Evolutionary conservation across 2,113 vertebrate genomes (phyloP).

Genomic region (Pelvicachromis taeniatus): DNA sequence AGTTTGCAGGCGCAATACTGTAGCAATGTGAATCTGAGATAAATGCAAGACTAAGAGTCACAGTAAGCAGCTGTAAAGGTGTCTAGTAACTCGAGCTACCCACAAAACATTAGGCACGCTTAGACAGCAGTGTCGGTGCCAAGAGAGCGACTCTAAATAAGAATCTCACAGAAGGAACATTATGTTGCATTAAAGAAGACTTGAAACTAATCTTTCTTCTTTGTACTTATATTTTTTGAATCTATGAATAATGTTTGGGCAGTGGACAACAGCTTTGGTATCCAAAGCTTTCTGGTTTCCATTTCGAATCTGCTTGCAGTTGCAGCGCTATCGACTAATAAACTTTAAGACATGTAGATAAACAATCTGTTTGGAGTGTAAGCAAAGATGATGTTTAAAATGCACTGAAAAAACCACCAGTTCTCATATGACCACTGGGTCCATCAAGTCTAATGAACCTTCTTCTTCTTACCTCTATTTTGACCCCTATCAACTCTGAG

Average conservation of each 20-base stretch:
- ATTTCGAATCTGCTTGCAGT: neutral
- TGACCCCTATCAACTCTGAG: neutral
- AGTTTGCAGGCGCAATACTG: neutral
- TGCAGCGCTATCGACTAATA: neutral
- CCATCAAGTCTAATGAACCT: neutral
- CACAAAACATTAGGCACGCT: neutral
- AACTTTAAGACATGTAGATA: neutral
- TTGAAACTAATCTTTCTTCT: neutral
- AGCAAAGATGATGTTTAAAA: fast-evolving
- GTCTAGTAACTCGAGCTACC: neutral
- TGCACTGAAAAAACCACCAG: neutral
- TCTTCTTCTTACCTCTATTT: neutral
- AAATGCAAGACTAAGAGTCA: neutral
- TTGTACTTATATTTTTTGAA: neutral
- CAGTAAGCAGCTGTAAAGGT: neutral
- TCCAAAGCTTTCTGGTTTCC: neutral
- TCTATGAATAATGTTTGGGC: neutral
- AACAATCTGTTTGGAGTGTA: neutral
- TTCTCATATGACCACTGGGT: neutral
- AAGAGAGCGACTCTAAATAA: neutral
- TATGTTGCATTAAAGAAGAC: neutral
- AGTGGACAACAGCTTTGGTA: neutral
- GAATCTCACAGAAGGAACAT: no score
- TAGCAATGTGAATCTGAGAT: neutral
- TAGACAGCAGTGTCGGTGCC: neutral